A percentile compares a stretch with the other conserved stretches of the same genome.
Conservation (phyloP, 2,113 vertebrate species). For the Myrmophylax atrothorax region DNA sequence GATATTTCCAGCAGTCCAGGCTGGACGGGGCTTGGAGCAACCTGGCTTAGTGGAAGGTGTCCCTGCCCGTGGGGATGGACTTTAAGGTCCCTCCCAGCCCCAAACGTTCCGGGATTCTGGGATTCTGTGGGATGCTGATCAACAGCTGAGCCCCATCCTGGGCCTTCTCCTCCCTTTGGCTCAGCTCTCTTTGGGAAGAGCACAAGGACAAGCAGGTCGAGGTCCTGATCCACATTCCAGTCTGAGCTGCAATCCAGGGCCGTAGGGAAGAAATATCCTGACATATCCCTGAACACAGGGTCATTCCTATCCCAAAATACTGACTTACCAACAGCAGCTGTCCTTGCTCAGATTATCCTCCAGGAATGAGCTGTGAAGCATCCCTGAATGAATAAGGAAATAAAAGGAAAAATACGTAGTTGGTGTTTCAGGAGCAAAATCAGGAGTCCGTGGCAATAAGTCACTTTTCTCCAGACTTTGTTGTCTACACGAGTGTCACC, state of each 20-base stretch:
- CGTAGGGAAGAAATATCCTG: background rate
- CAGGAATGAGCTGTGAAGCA: background rate
- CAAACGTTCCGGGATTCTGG: background rate
- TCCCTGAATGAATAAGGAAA: background rate
- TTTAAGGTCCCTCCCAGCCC: background rate
- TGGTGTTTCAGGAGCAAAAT: background rate
- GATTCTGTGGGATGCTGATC: background rate
- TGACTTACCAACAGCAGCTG: background rate
- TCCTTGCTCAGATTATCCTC: background rate
- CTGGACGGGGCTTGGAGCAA: background rate
- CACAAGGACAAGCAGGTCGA: background rate
- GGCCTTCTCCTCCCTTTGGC: background rate
- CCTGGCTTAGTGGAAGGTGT: background rate
- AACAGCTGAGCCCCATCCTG: background rate
- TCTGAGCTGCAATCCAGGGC: background rate
- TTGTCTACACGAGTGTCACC: background rate
- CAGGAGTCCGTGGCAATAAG: background rate
- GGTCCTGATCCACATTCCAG: background rate
- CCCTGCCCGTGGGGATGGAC: background rate
- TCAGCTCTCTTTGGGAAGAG: background rate
- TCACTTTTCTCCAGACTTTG: background rate
- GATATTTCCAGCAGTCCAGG: background rate
- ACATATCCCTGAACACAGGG: background rate
- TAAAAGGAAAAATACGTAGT: background rate
- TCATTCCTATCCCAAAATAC: background rate